These are phyloP conservation scores for Centropus unirufus DNA, from an alignment of 2,113 vertebrate genomes.

Conservation along the genomic window DNA sequence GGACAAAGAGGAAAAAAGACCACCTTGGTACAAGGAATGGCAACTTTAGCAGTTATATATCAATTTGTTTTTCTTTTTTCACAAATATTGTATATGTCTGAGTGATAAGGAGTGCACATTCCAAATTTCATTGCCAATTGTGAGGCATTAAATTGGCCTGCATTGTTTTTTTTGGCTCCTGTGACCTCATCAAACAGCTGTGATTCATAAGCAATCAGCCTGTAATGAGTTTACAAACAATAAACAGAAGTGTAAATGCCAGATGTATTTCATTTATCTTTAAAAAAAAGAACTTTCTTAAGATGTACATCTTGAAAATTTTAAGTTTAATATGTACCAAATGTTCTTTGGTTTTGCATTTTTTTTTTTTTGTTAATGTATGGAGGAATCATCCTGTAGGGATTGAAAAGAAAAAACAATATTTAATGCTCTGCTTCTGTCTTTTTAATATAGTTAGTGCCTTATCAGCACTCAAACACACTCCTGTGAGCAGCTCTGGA, in stretches of 20 bases:
- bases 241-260: constrained; percentile 50
- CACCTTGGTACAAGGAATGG: neutral
- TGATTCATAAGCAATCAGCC: constrained; percentile 63
- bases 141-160: constrained; percentile 46
- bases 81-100: neutral
- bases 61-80: neutral
- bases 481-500: constrained; percentile 43
- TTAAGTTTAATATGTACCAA: constrained; percentile 45
- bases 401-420: constrained; percentile 58
- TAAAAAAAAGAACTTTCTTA: constrained; percentile 33
- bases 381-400: constrained; percentile 39
- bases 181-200: constrained; percentile 68
- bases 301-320: constrained; percentile 48
- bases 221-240: constrained; percentile 62
- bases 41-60: neutral
- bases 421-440: constrained; percentile 28
- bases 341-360: constrained; percentile 27
- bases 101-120: constrained; percentile 13
- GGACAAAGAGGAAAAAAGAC: neutral
- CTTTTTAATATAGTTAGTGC: constrained; percentile 58
- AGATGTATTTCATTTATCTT: constrained; percentile 60
- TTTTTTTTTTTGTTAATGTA: constrained; percentile 43
- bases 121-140: constrained; percentile 51
- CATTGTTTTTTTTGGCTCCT: constrained; percentile 50
- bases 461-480: constrained; percentile 67